Evolutionary conservation across 2,113 vertebrate genomes (phyloP).

Genomic region (Aleadryas rufinucha): DNA sequence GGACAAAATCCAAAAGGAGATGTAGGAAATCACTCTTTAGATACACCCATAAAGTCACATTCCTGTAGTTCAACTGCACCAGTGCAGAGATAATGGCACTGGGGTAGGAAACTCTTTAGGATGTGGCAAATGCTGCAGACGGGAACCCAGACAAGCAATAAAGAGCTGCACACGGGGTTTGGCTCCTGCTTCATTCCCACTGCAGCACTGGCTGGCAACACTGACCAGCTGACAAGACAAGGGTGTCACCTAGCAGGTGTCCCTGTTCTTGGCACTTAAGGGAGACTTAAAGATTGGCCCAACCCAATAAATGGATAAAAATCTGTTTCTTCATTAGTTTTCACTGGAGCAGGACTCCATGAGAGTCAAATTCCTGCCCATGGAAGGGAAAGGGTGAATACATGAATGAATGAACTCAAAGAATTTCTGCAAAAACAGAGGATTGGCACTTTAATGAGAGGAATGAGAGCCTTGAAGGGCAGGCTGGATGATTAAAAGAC

Average conservation of each 20-base stretch:
- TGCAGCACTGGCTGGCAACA: neutral
- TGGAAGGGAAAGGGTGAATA: neutral
- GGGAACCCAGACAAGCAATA: neutral
- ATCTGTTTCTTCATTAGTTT: neutral
- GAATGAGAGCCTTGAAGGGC: neutral
- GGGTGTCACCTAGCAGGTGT: neutral
- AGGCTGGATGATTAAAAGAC: neutral
- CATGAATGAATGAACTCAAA: neutral
- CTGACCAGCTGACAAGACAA: neutral
- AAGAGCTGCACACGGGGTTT: neutral
- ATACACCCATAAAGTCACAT: neutral
- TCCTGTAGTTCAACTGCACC: neutral
- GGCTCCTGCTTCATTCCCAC: neutral
- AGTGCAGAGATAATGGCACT: rapidly evolving
- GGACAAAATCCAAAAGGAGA: neutral
- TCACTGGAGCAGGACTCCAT: neutral
- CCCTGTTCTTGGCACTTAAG: neutral
- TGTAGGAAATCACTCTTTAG: neutral
- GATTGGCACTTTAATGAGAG: neutral
- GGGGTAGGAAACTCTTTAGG: neutral
- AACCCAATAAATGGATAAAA: neutral
- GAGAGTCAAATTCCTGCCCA: neutral
- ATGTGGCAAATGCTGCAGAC: neutral
- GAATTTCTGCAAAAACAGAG: neutral
- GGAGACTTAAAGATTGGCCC: neutral